Evolutionary conservation across 2,888 invertebrate species (phyloP), one percentile per base, ranked within the genome.

Genomic region (Tenthredo notha): DNA sequence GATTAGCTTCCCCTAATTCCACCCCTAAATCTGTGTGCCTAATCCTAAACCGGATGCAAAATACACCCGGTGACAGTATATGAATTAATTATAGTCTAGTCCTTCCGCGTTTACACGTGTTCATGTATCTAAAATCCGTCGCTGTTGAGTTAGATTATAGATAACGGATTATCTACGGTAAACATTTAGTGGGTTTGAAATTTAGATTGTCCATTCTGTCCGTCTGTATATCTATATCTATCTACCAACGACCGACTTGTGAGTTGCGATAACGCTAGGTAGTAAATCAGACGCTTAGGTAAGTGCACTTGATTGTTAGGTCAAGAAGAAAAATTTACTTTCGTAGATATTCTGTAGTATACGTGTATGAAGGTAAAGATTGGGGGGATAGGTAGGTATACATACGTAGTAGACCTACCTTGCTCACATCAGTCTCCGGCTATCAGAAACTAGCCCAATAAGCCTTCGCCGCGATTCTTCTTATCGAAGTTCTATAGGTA

Each of bases 11-110:
- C 18, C 5, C n/a, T 18, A 18, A 54, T 54, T n/a, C 7, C 18
- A 54, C 18, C n/a, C 54, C 54, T 54, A 7, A 54, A 54, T n/a
- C 54, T n/a, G 7, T 7, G n/a, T n/a, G 18, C n/a, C n/a, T 6
- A 1, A n/a, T 7, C 6, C 7, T 18, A 7, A n/a, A 18, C n/a
- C 18, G 7, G 6, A 5, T n/a, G 54, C 54, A 54, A n/a, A 7
- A 7, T n/a, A 18, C 54, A 77, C 29, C 77, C 78, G 78, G 78
- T 37, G 54, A 61, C 78, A 4, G 61, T 78, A 78, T 78, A 78
- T 78, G 78, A 78, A 78, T 78, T 58, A 78, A 78, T 78, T 61
- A 78, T 78, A 9, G 54, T 58, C 21, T 10, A 78, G 33, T 50
- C 78, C 78, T 58, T 33, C 58, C 58, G n/a, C 61, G 58, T 78